A percentile compares a stretch with the other conserved stretches of the same genome.
phyloP scores from a whole-genome alignment of 2,113 vertebrate species.

The Lanius collurio region DNA sequence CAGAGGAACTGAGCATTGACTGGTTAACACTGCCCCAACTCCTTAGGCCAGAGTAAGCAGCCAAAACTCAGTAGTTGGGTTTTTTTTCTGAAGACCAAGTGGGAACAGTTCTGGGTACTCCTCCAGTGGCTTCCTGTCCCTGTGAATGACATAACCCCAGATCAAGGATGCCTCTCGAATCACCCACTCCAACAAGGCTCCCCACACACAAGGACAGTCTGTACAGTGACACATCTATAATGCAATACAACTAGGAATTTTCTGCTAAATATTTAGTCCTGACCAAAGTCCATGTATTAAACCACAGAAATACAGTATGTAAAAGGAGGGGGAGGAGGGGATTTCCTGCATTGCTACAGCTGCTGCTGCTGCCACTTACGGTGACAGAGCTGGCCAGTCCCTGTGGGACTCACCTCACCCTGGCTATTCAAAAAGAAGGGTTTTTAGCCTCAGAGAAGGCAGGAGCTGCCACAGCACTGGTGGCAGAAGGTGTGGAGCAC shows the following conservation, averaged over 20 bases:
- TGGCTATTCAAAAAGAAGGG: background rate
- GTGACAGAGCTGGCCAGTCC: background rate
- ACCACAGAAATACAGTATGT: background rate
- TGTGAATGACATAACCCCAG: background rate
- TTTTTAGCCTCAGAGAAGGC: background rate
- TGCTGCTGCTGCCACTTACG: background rate
- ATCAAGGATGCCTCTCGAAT: background rate
- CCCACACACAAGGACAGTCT: background rate
- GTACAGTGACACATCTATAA: background rate
- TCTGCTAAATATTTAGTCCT: background rate
- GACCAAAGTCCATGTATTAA: background rate
- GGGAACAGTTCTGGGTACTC: background rate
- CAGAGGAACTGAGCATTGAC: background rate
- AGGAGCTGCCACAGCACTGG: background rate
- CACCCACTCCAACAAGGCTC: background rate
- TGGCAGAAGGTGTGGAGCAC: background rate
- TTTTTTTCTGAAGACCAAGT: background rate
- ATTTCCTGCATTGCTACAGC: background rate
- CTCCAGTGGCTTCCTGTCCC: background rate
- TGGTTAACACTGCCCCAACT: background rate
- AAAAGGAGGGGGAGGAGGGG: background rate
- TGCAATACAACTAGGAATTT: background rate
- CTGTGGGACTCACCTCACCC: background rate
- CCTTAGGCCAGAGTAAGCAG: accelerated
- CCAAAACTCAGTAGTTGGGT: background rate